phyloP scores from a whole-genome alignment of 2,888 invertebrate species.

The Athalia circularis region DNA sequence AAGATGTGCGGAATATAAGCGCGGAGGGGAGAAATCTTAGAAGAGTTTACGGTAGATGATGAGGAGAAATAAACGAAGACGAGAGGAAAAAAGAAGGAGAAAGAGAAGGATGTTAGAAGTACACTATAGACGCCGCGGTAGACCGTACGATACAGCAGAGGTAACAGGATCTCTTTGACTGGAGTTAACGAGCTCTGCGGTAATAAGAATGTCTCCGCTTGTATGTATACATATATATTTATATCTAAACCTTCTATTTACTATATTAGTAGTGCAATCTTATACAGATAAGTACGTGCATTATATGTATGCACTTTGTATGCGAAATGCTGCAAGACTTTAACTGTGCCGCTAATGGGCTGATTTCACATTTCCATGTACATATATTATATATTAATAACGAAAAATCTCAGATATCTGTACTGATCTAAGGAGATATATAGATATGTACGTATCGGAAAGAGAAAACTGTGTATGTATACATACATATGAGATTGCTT shows the following conservation, averaged over 20 bases:
- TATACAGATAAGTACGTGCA: neutral
- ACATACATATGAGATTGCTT: neutral
- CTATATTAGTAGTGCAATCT: neutral
- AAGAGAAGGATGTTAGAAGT: too few species aligned
- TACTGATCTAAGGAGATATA: neutral
- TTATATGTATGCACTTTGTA: neutral
- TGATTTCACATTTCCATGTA: slow-evolving; percentile 23
- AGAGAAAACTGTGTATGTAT: too few species aligned
- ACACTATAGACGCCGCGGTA: too few species aligned
- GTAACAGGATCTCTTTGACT: neutral
- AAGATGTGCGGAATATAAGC: too few species aligned
- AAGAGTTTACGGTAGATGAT: too few species aligned
- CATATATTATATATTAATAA: neutral
- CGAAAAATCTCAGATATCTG: neutral
- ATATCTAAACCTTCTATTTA: too few species aligned
- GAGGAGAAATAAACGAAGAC: too few species aligned
- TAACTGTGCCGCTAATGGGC: slow-evolving; percentile 1
- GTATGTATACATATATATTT: too few species aligned
- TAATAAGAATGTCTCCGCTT: neutral
- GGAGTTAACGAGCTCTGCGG: slow-evolving; percentile 23
- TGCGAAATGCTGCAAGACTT: slow-evolving; percentile 4
- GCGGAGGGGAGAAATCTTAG: too few species aligned
- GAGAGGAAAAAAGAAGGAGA: too few species aligned
- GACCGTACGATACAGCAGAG: neutral
- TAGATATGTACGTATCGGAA: neutral